Evolutionary conservation across 1,140 invertebrate genomes (phyloP).

Genomic region (Ylistrum balloti): DNA sequence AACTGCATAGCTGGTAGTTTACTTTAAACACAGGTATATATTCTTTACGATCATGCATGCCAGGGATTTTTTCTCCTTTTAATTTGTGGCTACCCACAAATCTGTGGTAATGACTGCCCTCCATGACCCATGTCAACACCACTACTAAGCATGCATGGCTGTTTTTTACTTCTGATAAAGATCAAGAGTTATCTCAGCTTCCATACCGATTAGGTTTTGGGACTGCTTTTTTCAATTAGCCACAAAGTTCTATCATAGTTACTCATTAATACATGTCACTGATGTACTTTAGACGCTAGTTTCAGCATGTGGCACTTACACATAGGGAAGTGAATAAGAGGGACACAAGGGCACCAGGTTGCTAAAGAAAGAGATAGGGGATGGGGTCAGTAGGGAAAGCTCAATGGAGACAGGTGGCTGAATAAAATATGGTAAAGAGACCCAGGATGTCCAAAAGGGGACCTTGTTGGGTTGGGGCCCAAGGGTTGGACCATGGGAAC

Average conservation of each 20-base stretch:
- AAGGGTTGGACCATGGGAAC: too few species aligned
- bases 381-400: too few species aligned
- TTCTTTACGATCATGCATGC: not conserved
- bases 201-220: not conserved
- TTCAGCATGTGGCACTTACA: too few species aligned
- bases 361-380: not conserved
- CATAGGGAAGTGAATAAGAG: too few species aligned
- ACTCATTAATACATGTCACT: slow-evolving; percentile 20
- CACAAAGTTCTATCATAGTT: not conserved
- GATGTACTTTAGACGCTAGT: not conserved
- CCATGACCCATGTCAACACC: slow-evolving; percentile 12
- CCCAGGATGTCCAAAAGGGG: too few species aligned
- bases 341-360: too few species aligned
- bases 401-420: too few species aligned
- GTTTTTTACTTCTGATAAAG: slow-evolving; percentile 4
- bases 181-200: not conserved
- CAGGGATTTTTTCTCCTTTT: not conserved
- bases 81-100: slow-evolving; percentile 4
- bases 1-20: not conserved
- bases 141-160: not conserved
- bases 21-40: not conserved
- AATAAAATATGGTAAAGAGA: too few species aligned
- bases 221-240: not conserved
- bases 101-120: not conserved
- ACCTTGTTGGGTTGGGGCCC: too few species aligned